Base-by-base conservation (phyloP, 2,888 invertebrate species). In the Nineta flava region DNA sequence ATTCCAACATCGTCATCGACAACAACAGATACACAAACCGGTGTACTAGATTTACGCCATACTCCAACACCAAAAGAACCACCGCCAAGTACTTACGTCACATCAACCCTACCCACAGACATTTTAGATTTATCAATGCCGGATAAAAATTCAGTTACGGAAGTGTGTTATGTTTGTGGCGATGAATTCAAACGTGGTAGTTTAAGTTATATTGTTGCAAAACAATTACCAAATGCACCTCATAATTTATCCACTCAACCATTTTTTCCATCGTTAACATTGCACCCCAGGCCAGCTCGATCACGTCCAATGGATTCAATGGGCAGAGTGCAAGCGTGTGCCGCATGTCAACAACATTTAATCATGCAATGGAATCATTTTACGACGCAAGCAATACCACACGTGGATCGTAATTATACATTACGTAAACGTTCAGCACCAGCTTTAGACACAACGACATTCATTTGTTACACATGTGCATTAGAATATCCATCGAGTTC, bases 121-220 rank as follows among this genome's bases (percentile, higher is more conserved):
- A 88, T 88, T 59, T 72, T 90, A 53, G 90, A 91, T 71, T 73
- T 91, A 52, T 88, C 88, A 53, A 90, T 91, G 90, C 90, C 90
- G 10, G 90, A 90, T 68, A 90, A 90, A 72, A 90, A 90, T 71
- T 85, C 88, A 12, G 79, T 84, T 58, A 88, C 87, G 17, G 88
- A 90, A 69, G 88, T 90, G 48, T 88, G 87, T 67, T 91, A 90
- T 68, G 85, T 90, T 13, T 91, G 91, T 68, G 91, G 91, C 16
- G 88, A 88, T 64, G 88, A 90, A 67, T 86, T 83, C 66, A 79
- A 82, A 57, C 77, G 87, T 51, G 88, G 88, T 55, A 85, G 87
- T 55, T 74, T 90, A 26, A 79, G 79, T 61, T 83, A 84, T 57
- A 73, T 79, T 47, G 73, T 73, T 51, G 73, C 76, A 19, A 77